Percentiles rank a stretch among this genome's conserved stretches.
Evolutionary conservation across 1,140 invertebrate species (phyloP).

Genomic region (Hylaeus volcanicus): DNA sequence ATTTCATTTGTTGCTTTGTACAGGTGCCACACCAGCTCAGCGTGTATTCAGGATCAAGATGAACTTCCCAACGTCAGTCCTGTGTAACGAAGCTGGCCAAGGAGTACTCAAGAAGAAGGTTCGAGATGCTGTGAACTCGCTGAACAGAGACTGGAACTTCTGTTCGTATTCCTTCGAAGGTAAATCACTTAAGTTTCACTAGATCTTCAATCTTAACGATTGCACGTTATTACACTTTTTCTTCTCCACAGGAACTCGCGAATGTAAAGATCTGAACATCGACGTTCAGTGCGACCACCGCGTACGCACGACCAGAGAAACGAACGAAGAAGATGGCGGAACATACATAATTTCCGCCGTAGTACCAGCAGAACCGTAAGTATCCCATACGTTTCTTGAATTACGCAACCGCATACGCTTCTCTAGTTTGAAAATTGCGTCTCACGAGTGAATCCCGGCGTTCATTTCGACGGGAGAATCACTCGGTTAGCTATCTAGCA

Average conservation of each 20-base stretch:
- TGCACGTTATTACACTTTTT: not conserved
- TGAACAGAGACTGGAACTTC: constrained; percentile 96
- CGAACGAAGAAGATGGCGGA: constrained; percentile 84
- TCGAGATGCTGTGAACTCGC: constrained; percentile 90
- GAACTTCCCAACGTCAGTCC: constrained; percentile 95
- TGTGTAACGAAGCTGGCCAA: constrained; percentile 96
- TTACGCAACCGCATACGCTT: not conserved
- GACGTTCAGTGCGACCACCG: constrained; percentile 94
- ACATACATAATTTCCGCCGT: constrained; percentile 89
- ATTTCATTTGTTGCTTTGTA: constrained; percentile 49
- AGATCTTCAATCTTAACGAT: not conserved
- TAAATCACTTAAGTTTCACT: constrained; percentile 65
- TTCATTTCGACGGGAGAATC: not conserved
- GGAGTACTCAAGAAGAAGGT: constrained; percentile 94
- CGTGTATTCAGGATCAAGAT: constrained; percentile 95
- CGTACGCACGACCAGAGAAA: constrained; percentile 76
- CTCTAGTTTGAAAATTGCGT: not conserved
- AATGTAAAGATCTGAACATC: constrained; percentile 93
- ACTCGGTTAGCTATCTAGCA: not conserved
- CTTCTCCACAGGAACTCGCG: constrained; percentile 80
- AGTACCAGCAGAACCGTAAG: constrained; percentile 92
- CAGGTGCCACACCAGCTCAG: constrained; percentile 91
- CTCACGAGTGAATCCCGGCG: not conserved
- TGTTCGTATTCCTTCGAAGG: constrained; percentile 93
- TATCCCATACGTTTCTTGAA: constrained; percentile 43